These are phyloP conservation scores for Coccyzus lansbergi DNA, from an alignment of 2,797 vertebrate species.

Conservation along the genomic window DNA sequence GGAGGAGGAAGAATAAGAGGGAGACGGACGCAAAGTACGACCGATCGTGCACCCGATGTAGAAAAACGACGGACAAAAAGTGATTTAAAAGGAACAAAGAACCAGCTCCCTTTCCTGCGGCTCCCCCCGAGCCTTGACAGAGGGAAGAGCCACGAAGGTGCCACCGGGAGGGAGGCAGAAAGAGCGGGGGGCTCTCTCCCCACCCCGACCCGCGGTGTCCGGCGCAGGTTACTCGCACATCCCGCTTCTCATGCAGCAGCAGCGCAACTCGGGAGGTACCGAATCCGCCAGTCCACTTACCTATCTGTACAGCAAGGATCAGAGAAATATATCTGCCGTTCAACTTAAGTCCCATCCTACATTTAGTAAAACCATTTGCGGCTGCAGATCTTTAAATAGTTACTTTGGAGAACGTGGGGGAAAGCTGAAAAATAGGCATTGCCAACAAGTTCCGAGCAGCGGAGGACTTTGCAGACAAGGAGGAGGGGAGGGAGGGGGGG, in stretches of 20 bases:
- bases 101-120: neutral
- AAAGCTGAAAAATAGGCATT: slow-evolving; percentile 84
- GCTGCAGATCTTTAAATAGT: slow-evolving; percentile 86
- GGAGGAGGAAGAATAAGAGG: neutral
- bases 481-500: neutral
- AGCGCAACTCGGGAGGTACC: neutral
- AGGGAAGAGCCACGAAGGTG: neutral
- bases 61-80: neutral
- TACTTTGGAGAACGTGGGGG: slow-evolving; percentile 83
- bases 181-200: neutral
- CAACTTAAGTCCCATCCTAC: slow-evolving; percentile 95
- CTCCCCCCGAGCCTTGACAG: neutral
- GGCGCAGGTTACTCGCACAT: neutral
- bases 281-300: slow-evolving; percentile 79
- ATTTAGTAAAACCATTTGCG: slow-evolving; percentile 91
- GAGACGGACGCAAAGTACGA: neutral
- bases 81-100: neutral
- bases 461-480: slow-evolving; percentile 79
- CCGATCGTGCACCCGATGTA: neutral
- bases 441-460: slow-evolving; percentile 83
- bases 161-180: neutral
- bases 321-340: slow-evolving; percentile 91
- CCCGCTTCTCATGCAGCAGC: neutral
- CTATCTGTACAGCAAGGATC: slow-evolving; percentile 89
- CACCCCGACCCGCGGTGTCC: neutral